A percentile compares a stretch with the other conserved stretches of the same genome.
Conservation (phyloP, 2,797 vertebrate genomes). For the Limnodromus scolopaceus region DNA sequence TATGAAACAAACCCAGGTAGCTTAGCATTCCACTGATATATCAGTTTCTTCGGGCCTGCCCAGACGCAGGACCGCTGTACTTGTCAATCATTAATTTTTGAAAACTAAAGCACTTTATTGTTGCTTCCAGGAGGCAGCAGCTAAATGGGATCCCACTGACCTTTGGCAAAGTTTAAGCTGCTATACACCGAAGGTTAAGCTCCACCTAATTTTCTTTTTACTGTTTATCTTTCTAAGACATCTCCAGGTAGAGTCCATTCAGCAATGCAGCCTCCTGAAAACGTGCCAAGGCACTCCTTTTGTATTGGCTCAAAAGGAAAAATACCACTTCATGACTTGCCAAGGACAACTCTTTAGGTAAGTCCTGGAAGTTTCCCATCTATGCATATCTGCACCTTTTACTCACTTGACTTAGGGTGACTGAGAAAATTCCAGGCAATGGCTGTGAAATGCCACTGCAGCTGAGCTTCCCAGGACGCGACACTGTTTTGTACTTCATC, state of each 20-base stretch:
- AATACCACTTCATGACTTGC: not conserved
- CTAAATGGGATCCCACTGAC: not conserved
- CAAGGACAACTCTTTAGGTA: not conserved
- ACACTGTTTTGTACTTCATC: not conserved
- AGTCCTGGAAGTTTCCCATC: not conserved
- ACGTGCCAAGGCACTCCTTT: not conserved
- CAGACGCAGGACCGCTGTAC: not conserved
- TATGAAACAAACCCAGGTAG: not conserved
- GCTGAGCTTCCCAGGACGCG: not conserved
- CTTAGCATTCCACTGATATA: not conserved
- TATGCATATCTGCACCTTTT: not conserved
- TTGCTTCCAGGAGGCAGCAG: not conserved
- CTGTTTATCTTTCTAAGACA: constrained; percentile 12
- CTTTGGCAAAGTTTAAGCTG: not conserved
- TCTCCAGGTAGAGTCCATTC: not conserved
- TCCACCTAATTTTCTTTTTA: not conserved
- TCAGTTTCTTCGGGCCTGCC: not conserved
- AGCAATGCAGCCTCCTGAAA: not conserved
- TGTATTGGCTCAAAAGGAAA: constrained; percentile 14
- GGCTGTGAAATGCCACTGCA: not conserved
- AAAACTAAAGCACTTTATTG: not conserved
- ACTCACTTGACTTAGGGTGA: not conserved
- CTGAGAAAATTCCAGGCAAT: not conserved
- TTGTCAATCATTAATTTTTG: not conserved
- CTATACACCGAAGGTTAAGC: not conserved